Base-by-base conservation (phyloP, 2,797 vertebrate species). In the Bovichtus variegatus region DNA sequence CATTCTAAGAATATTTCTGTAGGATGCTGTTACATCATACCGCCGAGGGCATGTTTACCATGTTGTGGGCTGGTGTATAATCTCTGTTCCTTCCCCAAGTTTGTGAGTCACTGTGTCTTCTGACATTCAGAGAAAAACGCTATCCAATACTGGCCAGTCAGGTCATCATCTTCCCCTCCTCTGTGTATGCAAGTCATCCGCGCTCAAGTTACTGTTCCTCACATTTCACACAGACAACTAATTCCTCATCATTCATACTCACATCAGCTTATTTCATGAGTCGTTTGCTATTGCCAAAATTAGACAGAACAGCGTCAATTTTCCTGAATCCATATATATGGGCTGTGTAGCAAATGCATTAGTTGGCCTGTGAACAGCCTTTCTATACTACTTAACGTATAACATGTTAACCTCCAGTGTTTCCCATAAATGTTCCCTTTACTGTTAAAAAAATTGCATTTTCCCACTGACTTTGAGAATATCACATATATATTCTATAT, bases 1-100 rank as follows among this genome's bases (percentile, higher is more conserved):
- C 27, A 9, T 78, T 89, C 85, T 78, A 79, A 87, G 83, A 90
- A 89, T 83, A 85, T 78, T 71, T 86, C 50, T 83, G 64, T 46
- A 25, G 41, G 76, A 66, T 38, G 77, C 67, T 36, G 82, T 83
- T 81, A 64, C 69, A 76, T 87, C 49, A 70, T 54, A 55, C 50
- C 6, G 7, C 71, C 10, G 3, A 6, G 46, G 65, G 60, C 34
- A 18, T 71, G 74, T 76, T 76, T 71, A 67, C 57, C 50, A 31
- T 46, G 50, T 34, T 3, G 18, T 27, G 73, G 23, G 53, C 29
- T 29, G 66, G 67, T 38, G 63, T 68, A 15, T n/a, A 59, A 59
- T 70, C 67, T 63, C 41, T 25, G 23, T 44, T 15, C 85, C 77
- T 76, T 81, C 59, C 15, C 70, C 76, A 78, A 74, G 72, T 58